Evolutionary conservation across 2,888 invertebrate species (phyloP), one percentile per base, ranked within the genome.

Genomic region (Exocentrus adspersus): DNA sequence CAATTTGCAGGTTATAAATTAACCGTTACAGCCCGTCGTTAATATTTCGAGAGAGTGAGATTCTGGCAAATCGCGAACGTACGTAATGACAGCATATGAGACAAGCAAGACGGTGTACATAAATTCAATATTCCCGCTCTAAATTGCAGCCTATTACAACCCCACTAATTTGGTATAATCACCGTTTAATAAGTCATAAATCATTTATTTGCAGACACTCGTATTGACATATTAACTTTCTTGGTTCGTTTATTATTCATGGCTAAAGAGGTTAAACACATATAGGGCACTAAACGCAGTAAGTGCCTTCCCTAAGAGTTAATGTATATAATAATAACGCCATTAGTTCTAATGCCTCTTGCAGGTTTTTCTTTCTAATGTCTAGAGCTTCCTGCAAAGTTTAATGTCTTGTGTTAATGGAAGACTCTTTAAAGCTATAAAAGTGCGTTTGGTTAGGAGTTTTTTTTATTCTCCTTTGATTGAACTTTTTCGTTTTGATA

Each of bases 121-220:
- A 57, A 57, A 57, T 57, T 57, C 57, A 57, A 57, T 57, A 57
- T 57, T 57, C 57, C 57, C 45, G 32, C 72, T 69, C 72, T 73
- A 75, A 77, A 77, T 75, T 76, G 72, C 75, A 67, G 74, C 72
- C 77, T 74, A 78, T 78, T 78, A 78, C 72, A 72, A 75, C 72
- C 75, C 75, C 76, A 75, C 76, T 80, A 79, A 80, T 80, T 80
- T 78, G 75, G 76, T 75, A 75, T 80, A 79, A 81, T 80, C 78
- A 77, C 75, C 79, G 76, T 80, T 79, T 79, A 80, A 80, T 79
- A 78, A 74, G 79, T 74, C 74, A 77, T 80, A 75, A 79, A 79
- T 79, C 76, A 79, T 78, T 75, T 76, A 80, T 74, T 68, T 63
- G 65, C 70, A 74, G 75, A 78, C 76, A 75, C 75, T 72, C 73